phyloP scores from a whole-genome alignment of 2,888 invertebrate genomes.

The Coenonympha arcania region DNA sequence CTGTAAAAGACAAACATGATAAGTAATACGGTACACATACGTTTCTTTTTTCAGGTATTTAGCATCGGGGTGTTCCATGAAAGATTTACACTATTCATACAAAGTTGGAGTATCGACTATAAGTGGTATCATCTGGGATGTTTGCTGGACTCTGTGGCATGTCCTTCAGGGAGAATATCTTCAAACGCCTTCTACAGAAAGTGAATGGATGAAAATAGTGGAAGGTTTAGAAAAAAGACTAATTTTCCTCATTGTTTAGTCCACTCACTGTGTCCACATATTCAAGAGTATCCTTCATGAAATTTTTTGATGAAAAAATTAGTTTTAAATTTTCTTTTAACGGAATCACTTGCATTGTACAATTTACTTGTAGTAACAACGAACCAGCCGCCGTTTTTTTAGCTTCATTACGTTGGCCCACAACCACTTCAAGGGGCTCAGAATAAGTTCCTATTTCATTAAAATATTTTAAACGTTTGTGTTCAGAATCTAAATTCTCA shows the following conservation, averaged over 20 bases:
- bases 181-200: no score
- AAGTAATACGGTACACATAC: conserved; percentile 14
- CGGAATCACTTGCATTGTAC: background rate
- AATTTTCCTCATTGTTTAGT: no score
- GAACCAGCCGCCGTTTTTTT: background rate
- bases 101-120: conserved; percentile 32
- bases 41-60: conserved; percentile 26
- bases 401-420: background rate
- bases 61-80: conserved; percentile 29
- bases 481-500: background rate
- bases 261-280: background rate
- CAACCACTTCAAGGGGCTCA: background rate
- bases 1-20: conserved; percentile 18
- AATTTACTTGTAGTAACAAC: background rate
- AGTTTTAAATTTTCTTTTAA: background rate
- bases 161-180: no score
- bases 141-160: no score
- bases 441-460: background rate
- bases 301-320: background rate
- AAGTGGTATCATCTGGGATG: conserved; percentile 30
- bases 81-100: conserved; percentile 31
- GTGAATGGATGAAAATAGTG: no score
- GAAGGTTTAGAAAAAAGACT: no score
- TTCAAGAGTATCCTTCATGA: background rate
- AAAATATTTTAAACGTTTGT: background rate